phyloP scores from a whole-genome alignment of 2,113 vertebrate genomes.

The Phoenicopterus ruber region DNA sequence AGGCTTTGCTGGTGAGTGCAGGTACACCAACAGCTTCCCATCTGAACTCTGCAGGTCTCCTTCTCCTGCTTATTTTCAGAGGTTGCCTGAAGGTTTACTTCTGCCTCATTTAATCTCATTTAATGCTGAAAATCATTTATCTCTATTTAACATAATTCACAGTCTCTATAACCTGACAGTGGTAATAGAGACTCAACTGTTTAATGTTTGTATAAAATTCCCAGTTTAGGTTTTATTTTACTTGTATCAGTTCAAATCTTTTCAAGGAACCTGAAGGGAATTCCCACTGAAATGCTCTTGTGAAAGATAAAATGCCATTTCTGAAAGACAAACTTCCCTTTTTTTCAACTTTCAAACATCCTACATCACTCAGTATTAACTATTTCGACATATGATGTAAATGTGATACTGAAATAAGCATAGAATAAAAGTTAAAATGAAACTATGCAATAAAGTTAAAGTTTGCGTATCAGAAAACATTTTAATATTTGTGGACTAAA shows the following conservation, averaged over 20 bases:
- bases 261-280: background rate
- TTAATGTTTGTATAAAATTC: background rate
- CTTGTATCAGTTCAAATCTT: background rate
- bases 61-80: background rate
- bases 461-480: background rate
- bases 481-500: background rate
- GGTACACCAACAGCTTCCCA: background rate
- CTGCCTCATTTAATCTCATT: background rate
- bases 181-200: background rate
- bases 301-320: background rate
- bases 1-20: background rate
- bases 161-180: background rate
- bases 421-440: background rate
- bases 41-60: background rate
- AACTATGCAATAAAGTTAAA: background rate
- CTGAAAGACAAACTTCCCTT: background rate
- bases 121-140: background rate
- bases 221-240: background rate
- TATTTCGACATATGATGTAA: background rate
- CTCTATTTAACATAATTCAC: background rate
- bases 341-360: background rate
- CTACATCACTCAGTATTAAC: background rate
- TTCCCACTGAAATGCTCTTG: background rate
- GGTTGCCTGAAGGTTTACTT: background rate
- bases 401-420: background rate